Base-by-base conservation (phyloP, 2,797 vertebrate genomes). In the Intellagama lesueurii region DNA sequence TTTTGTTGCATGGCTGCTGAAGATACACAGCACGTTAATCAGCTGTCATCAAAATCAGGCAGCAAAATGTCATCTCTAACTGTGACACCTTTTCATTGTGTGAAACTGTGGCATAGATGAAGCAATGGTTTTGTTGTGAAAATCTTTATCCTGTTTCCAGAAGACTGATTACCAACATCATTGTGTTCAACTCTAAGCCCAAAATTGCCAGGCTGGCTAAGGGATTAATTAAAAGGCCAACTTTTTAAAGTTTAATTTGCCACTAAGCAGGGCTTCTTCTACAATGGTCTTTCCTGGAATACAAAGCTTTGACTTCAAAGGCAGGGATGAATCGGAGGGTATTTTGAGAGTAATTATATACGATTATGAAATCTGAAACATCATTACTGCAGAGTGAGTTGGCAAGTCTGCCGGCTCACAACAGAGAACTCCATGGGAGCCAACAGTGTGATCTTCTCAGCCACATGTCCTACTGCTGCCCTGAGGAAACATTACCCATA, bases 331-430 rank as follows among this genome's bases (percentile, higher is more conserved):
- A 94, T 96, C 92, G 93, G 87, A 94, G 91, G 92, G 79, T 93
- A 92, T 96, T 96, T 94, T 93, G 89, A 93, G 94, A 92, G 88
- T 95, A 96, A 95, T 96, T 94, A 94, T 95, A 93, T 90, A 96
- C 95, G 90, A 92, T 93, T 90, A 91, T 88, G 94, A 95, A 92
- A 90, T 91, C 91, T 92, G 91, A 93, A 91, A 83, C 79, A 81
- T 92, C 90, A 89, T 88, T 89, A 95, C 91, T 91, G 90, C 90
- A 90, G 0, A 4, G 81, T 89, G 47, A 95, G 89, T 82, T 64
- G 60, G 86, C 81, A 91, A 66, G 91, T 69, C 87, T 92, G 14
- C 52, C 83, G 92, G 56, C 81, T 87, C 88, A 81, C 47, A 0
- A 80, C 4, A 87, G 82, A 94, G 89, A 93, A 69, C 83, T 93